Conservation (phyloP, 2,113 vertebrate species). For the Chlorodrepanis virens region DNA sequence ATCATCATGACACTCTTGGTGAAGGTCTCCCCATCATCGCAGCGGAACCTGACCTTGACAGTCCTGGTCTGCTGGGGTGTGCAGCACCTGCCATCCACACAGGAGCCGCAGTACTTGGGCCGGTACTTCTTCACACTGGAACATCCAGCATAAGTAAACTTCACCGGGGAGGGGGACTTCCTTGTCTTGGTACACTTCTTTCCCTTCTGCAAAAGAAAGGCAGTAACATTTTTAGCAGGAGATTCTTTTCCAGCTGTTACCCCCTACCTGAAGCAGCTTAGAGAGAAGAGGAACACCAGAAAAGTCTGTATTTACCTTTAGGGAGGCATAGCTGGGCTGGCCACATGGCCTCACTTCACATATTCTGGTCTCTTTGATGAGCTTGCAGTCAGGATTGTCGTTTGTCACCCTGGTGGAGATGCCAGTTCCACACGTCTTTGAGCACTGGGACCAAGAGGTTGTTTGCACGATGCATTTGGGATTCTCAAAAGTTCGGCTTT, state of each 20-base stretch:
- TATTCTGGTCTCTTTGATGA: conserved; percentile 92
- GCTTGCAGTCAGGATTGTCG: conserved; percentile 90
- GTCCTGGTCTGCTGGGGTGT: conserved; percentile 92
- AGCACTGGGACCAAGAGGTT: conserved; percentile 96
- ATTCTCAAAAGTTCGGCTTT: conserved; percentile 82
- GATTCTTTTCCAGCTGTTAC: not conserved
- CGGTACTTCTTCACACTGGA: conserved; percentile 93
- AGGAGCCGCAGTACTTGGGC: conserved; percentile 93
- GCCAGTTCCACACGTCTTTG: conserved; percentile 94
- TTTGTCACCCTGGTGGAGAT: conserved; percentile 97
- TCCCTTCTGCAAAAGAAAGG: conserved; percentile 83
- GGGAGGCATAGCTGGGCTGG: conserved; percentile 81
- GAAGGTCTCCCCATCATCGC: conserved; percentile 93
- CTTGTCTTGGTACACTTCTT: conserved; percentile 95
- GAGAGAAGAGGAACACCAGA: not conserved
- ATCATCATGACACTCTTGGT: conserved; percentile 98
- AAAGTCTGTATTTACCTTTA: conserved; percentile 83
- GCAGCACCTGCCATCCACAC: conserved; percentile 93
- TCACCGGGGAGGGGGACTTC: conserved; percentile 83
- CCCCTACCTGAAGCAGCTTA: not conserved
- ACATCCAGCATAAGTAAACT: conserved; percentile 90
- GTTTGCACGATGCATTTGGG: conserved; percentile 95
- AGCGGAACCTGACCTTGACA: conserved; percentile 92
- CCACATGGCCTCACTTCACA: conserved; percentile 95
- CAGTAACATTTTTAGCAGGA: not conserved